Conservation (phyloP, 92 coral and sea anemone genomes). For the Muricea muricata region DNA sequence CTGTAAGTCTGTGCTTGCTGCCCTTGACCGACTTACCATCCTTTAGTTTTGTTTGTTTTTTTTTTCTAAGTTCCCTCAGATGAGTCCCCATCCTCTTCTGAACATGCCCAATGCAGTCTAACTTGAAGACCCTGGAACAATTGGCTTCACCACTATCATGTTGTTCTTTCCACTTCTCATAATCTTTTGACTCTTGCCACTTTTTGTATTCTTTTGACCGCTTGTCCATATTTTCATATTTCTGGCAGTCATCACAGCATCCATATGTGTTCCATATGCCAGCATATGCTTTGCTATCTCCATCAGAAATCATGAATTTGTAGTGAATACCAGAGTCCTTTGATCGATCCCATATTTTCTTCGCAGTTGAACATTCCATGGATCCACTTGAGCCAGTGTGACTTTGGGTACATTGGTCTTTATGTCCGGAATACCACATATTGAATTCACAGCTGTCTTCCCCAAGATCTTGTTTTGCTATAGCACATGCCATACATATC, state of each 20-base stretch:
- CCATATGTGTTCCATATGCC: slow-evolving; percentile 52
- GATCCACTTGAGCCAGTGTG: slow-evolving; percentile 54
- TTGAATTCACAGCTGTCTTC: slow-evolving; percentile 32
- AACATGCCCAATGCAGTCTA: slow-evolving; percentile 41
- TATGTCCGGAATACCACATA: slow-evolving; percentile 32
- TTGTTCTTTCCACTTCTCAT: slow-evolving; percentile 30
- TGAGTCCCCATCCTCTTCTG: slow-evolving; percentile 46
- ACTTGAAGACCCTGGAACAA: slow-evolving; percentile 56
- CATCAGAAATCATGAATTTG: slow-evolving; percentile 64
- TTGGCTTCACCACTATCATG: slow-evolving; percentile 41
- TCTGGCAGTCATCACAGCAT: slow-evolving; percentile 48
- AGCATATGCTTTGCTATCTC: slow-evolving; percentile 45
- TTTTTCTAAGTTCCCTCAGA: slow-evolving; percentile 44
- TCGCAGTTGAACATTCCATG: slow-evolving; percentile 51
- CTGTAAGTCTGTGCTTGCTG: slow-evolving; percentile 42
- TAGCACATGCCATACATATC: slow-evolving; percentile 17
- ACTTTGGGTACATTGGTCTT: slow-evolving; percentile 45
- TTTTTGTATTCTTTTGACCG: slow-evolving; percentile 38
- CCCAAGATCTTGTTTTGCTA: slow-evolving; percentile 17
- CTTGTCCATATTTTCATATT: slow-evolving; percentile 52
- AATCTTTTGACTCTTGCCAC: slow-evolving; percentile 40
- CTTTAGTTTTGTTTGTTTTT: slow-evolving; percentile 38
- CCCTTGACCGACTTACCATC: slow-evolving; percentile 47
- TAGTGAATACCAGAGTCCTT: slow-evolving; percentile 20
- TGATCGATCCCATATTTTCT: slow-evolving; percentile 32